Percentiles rank a stretch among this genome's conserved stretches.
Evolutionary conservation across 2,888 invertebrate genomes (phyloP).

Genomic region (Leucania comma): DNA sequence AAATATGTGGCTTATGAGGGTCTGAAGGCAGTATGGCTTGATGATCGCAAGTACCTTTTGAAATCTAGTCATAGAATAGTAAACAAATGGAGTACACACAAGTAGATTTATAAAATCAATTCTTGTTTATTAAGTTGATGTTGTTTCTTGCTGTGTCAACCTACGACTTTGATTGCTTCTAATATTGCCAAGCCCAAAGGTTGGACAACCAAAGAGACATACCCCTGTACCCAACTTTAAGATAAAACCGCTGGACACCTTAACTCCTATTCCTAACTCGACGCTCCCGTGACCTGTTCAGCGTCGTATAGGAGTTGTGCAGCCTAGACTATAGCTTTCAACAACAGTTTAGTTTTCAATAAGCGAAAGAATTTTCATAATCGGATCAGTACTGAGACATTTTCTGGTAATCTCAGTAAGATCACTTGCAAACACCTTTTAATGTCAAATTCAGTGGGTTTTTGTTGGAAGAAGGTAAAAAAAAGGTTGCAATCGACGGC

Average conservation of each 20-base stretch:
- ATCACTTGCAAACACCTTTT: background rate
- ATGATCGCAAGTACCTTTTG: slow-evolving; percentile 5
- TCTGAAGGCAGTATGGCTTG: background rate
- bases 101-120: background rate
- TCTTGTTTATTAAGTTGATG: background rate
- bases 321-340: too few species aligned
- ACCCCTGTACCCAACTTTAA: background rate
- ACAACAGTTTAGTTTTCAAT: background rate
- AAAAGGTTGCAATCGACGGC: background rate
- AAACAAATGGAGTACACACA: slow-evolving; percentile 27
- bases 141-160: background rate
- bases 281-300: background rate
- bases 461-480: background rate
- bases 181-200: background rate
- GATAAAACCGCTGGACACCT: background rate
- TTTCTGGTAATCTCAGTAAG: too few species aligned
- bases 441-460: background rate
- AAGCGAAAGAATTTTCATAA: background rate
- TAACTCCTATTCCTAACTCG: too few species aligned
- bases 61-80: slow-evolving; percentile 11
- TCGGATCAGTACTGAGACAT: too few species aligned
- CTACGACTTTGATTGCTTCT: background rate
- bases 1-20: background rate
- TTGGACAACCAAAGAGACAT: background rate
- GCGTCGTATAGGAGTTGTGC: background rate